Conservation (phyloP, 2,113 vertebrate genomes). For the Chaenogobius annularis region DNA sequence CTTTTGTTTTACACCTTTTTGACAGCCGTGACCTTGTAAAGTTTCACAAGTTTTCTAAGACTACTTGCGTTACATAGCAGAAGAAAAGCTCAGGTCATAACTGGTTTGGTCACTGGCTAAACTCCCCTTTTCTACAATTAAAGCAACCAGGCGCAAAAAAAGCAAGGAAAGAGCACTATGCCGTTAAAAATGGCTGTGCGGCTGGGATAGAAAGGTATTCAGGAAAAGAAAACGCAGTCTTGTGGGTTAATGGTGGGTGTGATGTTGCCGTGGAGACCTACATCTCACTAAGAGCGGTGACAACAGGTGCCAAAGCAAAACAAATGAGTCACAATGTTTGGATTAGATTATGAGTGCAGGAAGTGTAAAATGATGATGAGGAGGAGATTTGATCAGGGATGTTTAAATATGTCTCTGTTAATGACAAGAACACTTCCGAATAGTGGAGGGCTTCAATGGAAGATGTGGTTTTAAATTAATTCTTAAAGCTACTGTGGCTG, state of each 20-base stretch:
- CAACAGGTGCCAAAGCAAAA: conserved; percentile 58
- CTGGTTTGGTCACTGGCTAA: conserved; percentile 63
- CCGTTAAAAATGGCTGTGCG: conserved; percentile 26
- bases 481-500: neutral
- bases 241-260: conserved; percentile 38
- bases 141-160: conserved; percentile 56
- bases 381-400: neutral
- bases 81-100: conserved; percentile 66
- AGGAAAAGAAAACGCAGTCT: conserved; percentile 13
- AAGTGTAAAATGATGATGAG: neutral
- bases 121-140: conserved; percentile 69
- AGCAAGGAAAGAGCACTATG: conserved; percentile 25
- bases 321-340: conserved; percentile 35
- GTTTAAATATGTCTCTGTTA: neutral
- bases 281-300: conserved; percentile 45
- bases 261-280: conserved; percentile 42
- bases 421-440: neutral
- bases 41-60: neutral
- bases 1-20: conserved; percentile 1
- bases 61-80: neutral
- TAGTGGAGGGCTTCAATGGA: neutral
- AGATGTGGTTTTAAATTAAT: neutral
- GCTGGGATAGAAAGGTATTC: neutral
- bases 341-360: conserved; percentile 18
- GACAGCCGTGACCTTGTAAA: neutral